Base-by-base conservation (phyloP, 2,888 invertebrate species). In the Protonemura montana region DNA sequence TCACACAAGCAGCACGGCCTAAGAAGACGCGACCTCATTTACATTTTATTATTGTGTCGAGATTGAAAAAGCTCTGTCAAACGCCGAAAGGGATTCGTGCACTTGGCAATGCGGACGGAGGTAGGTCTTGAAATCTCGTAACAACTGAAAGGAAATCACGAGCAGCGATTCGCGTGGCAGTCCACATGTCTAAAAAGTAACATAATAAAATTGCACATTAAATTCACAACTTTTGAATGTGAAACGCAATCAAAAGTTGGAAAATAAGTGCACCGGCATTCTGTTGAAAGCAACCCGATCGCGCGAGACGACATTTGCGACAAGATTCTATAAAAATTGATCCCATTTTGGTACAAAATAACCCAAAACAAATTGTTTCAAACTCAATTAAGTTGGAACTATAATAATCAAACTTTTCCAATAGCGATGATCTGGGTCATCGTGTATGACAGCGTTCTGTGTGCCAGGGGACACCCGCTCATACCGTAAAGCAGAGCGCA, bases 361-460 rank as follows among this genome's bases (percentile, higher is more conserved):
- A 59, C 59, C 16, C 7, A 59, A 59, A 59, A 21, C 59, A 59
- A 59, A 59, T 16, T 59, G 59, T 59, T 59, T 59, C 16, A 59
- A 59, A 59, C 59, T 59, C 59, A 59, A 59, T 59, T 59, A 59
- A 59, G 59, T 59, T 59, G 59, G 59, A 59, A 59, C 59, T 59
- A 59, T 59, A 59, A 59, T 59, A 10, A 59, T 59, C 59, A 59
- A 59, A 59, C 59, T 59, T 59, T 59, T 59, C 59, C 59, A 59
- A 59, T 59, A 59, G 59, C 59, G 21, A 10, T 59, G 59, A 59
- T 59, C 59, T 59, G 59, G 59, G 59, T 59, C 59, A 59, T 59
- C 59, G 21, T 59, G 21, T 21, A 59, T 10, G 59, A 59, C 59
- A 59, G 59, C 2, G 21, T 21, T 2, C 21, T 21, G 59, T 41